These are phyloP conservation scores for Imbricaverruca yamaguchii DNA, from an alignment of 2,888 invertebrate species.

Conservation along the genomic window DNA sequence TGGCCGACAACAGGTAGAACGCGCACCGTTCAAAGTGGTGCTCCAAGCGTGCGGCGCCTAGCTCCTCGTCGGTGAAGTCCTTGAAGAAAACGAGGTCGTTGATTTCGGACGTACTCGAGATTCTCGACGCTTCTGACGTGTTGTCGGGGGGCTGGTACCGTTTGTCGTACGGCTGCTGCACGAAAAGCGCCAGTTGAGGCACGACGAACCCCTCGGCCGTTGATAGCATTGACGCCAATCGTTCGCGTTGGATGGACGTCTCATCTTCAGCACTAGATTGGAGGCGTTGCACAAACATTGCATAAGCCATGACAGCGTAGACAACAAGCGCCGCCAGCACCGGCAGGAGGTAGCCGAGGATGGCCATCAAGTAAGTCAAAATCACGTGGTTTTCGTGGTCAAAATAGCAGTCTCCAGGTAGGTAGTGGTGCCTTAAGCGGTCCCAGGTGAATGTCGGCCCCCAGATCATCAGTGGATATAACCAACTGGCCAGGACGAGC, in stretches of 20 bases:
- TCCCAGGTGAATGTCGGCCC: not conserved
- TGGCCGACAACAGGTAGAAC: not conserved
- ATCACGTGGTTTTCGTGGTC: not conserved
- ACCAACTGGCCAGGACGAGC: not conserved
- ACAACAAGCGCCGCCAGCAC: not conserved
- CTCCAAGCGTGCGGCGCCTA: not conserved
- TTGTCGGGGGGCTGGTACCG: not conserved
- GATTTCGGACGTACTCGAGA: not conserved
- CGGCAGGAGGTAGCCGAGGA: not conserved
- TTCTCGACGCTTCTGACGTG: not conserved
- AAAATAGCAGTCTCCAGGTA: not conserved
- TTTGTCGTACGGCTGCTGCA: not conserved
- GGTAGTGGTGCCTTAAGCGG: not conserved
- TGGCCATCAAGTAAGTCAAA: not conserved
- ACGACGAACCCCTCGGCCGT: not conserved
- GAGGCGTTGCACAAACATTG: not conserved
- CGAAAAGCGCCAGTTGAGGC: not conserved
- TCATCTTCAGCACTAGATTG: not conserved
- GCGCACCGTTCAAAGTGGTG: not conserved
- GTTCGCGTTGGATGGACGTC: not conserved
- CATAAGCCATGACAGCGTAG: not conserved
- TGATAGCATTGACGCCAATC: not conserved
- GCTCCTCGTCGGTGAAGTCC: not conserved
- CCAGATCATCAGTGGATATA: not conserved
- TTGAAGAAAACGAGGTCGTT: not conserved